These are phyloP conservation scores for Steinernema carpocapsae DNA, from an alignment of 2,888 invertebrate genomes.

Conservation along the genomic window DNA sequence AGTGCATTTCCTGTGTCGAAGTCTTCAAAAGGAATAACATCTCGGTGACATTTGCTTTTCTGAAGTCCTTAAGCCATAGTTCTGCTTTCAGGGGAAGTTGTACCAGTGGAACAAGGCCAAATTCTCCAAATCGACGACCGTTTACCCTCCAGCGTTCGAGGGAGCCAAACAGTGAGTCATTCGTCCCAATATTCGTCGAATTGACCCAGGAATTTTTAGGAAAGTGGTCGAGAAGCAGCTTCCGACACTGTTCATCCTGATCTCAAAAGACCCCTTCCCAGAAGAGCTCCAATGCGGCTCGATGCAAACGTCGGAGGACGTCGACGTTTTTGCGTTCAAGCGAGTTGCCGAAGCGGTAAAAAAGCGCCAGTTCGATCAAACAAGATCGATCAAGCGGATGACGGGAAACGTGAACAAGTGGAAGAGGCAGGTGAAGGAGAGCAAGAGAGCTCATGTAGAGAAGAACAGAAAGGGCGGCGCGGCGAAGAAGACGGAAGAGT, in stretches of 20 bases:
- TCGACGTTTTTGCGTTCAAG: conserved; percentile 1
- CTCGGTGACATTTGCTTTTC: conserved; percentile 24
- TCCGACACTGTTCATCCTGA: conserved; percentile 42
- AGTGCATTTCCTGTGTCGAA: conserved; percentile 48
- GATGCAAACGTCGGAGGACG: conserved; percentile 23
- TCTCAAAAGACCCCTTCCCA: conserved; percentile 43
- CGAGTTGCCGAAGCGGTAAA: not conserved
- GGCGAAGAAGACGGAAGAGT: not conserved
- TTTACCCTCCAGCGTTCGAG: conserved; percentile 37
- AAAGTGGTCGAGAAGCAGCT: conserved; percentile 38
- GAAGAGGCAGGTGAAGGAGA: conserved; percentile 9
- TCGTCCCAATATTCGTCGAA: too few relatives aligned
- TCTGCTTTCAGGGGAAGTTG: conserved; percentile 34
- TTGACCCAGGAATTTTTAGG: too few relatives aligned
- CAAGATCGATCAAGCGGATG: conserved; percentile 4
- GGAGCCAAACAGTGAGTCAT: conserved; percentile 37
- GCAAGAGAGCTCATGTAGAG: not conserved
- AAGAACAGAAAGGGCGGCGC: not conserved
- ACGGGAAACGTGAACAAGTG: conserved; percentile 12
- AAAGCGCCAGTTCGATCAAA: conserved; percentile 10
- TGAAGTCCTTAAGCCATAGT: not conserved
- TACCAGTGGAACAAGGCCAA: conserved; percentile 41
- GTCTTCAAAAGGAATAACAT: conserved; percentile 43
- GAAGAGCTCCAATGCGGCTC: conserved; percentile 35
- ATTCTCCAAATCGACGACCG: conserved; percentile 31